Evolutionary conservation across 92 coral and sea anemone species (phyloP).

Genomic region (Phenganax subtilis): DNA sequence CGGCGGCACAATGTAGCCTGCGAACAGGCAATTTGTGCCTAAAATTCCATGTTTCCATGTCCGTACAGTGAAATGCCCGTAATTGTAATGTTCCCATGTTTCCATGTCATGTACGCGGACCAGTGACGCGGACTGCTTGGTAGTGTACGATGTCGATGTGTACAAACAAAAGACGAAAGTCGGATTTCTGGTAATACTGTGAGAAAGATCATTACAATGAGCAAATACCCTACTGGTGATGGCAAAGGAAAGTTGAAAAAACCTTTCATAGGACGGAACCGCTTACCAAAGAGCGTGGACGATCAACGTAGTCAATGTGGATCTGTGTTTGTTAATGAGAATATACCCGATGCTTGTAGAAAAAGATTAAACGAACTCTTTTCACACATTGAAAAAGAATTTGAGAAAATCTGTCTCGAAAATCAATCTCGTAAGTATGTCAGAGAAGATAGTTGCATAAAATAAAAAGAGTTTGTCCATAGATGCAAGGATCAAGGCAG

Average conservation of each 20-base stretch:
- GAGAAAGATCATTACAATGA: conserved; percentile 51
- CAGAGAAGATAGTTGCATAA: neutral
- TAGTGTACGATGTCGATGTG: no score
- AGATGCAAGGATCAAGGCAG: no score
- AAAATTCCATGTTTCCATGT: no score
- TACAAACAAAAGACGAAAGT: no score
- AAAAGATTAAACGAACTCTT: conserved; percentile 74
- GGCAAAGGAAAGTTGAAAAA: conserved; percentile 73
- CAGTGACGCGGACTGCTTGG: no score
- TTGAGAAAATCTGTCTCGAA: conserved; percentile 77
- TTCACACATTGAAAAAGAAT: conserved; percentile 88
- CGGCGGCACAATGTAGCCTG: neutral
- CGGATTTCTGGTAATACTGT: neutral
- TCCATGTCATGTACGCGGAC: no score
- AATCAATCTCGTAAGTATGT: conserved; percentile 79
- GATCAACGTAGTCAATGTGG: conserved; percentile 49
- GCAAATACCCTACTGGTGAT: conserved; percentile 74
- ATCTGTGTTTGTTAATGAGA: conserved; percentile 40
- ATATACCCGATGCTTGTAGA: conserved; percentile 71
- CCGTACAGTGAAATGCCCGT: no score
- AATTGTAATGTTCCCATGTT: no score
- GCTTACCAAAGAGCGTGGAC: conserved; percentile 63
- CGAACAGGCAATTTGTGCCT: no score
- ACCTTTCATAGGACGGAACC: conserved; percentile 75
- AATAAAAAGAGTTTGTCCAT: neutral